Conservation (phyloP, 2,113 vertebrate genomes). For the Cephalopholis sonnerati region DNA sequence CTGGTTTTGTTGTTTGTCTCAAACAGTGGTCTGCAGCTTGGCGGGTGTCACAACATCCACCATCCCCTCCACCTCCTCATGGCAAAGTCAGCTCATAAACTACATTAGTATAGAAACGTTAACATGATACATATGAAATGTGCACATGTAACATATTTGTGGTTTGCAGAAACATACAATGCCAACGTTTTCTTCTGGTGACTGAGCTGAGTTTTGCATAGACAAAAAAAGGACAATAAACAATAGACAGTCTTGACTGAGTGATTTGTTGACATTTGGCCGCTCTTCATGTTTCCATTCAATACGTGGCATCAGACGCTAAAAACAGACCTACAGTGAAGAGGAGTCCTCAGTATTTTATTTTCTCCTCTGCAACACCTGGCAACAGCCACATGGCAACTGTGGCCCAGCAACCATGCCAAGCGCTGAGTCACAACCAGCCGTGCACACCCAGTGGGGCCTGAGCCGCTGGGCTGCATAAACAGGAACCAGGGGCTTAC, state of each 20-base stretch:
- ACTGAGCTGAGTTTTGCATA: too few relatives aligned
- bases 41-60: too few relatives aligned
- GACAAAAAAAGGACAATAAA: not conserved
- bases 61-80: too few relatives aligned
- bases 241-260: not conserved
- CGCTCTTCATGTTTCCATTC: not conserved
- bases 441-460: constrained; percentile 37
- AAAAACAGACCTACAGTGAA: not conserved
- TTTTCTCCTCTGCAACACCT: constrained; percentile 42
- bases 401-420: constrained; percentile 59
- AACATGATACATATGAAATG: too few relatives aligned
- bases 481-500: constrained; percentile 69
- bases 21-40: too few relatives aligned
- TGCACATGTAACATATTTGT: too few relatives aligned
- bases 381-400: constrained; percentile 61
- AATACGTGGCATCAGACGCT: not conserved
- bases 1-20: too few relatives aligned
- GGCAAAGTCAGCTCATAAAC: too few relatives aligned
- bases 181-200: too few relatives aligned
- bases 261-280: not conserved
- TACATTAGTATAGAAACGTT: too few relatives aligned
- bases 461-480: constrained; percentile 33
- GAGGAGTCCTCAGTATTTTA: constrained; percentile 4
- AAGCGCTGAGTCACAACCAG: constrained; percentile 54
- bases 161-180: too few relatives aligned